These are phyloP conservation scores for Doris montereyensis DNA, from an alignment of 2,888 invertebrate species.

Conservation along the genomic window DNA sequence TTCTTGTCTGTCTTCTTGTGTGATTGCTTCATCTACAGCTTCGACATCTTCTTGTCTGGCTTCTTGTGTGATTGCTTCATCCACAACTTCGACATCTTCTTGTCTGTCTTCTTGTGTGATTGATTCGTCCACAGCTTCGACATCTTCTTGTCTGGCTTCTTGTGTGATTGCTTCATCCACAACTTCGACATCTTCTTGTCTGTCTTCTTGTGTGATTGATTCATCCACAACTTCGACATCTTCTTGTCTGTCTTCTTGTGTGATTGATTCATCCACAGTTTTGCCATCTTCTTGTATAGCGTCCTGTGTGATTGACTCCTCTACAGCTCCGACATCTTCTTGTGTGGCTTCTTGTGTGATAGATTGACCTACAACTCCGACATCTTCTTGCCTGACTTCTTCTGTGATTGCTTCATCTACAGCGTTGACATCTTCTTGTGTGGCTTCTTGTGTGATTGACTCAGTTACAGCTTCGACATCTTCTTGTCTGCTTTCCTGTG, in stretches of 20 bases:
- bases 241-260: background rate
- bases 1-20: conserved; percentile 4
- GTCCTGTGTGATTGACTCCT: too few relatives aligned
- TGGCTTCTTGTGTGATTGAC: too few relatives aligned
- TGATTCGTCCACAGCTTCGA: background rate
- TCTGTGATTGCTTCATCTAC: too few relatives aligned
- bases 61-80: background rate
- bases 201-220: background rate
- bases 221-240: too few relatives aligned
- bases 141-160: conserved; percentile 6
- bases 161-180: background rate
- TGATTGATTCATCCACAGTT: background rate
- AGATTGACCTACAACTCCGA: too few relatives aligned
- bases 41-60: background rate
- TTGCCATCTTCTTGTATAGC: background rate
- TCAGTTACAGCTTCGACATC: too few relatives aligned
- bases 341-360: too few relatives aligned
- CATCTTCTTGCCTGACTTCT: too few relatives aligned
- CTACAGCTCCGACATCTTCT: too few relatives aligned
- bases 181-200: background rate
- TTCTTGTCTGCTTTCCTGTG: too few relatives aligned
- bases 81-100: background rate
- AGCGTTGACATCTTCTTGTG: too few relatives aligned
- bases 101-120: background rate
- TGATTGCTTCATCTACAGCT: background rate